Evolutionary conservation across 1,140 invertebrate species (phyloP), one percentile per base, ranked within the genome.

Genomic region (Drosophila littoralis): DNA sequence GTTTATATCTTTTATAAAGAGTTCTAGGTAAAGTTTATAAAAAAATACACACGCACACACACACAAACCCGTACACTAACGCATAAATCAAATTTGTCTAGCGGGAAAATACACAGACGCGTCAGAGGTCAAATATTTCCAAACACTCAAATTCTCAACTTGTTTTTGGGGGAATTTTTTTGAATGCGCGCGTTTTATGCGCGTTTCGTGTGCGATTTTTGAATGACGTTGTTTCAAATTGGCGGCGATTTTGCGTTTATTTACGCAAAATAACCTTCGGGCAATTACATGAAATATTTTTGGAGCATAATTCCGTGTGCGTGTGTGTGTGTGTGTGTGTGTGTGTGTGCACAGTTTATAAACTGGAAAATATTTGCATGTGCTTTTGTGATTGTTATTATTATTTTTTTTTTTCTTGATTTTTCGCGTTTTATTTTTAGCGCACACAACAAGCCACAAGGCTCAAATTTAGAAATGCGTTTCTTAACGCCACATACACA

Each of bases 21-120:
- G 52, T 81, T 81, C 60, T 15, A 15, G 36, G 70, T 78, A 88
- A 88, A 74, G 75, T 86, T 77, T 86, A 88, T 77, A 54, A 86
- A 88, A 76, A 81, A 59, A 64, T 72, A 52, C 52, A 48, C 36
- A 43, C 66, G 42, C 61, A 42, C 50, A 55, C 64, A 58, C 45
- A 59, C 55, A 43, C 72, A 40, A 42, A 72, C 58, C 32, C 32
- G 28, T 10, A 54, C 13, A 48, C 35, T 2, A 38, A 60, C 22
- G 40, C 32, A 32, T 69, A 36, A 38, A 74, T 75, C 35, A 73
- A 50, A 69, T 55, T 55, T 45, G 75, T 68, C 55, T 69, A 43
- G 13, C 22, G 60, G 68, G 71, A 81, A 85, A 79, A 75, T 64
- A 79, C 75, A 64, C 46, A 59, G 38, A 69, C 46, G 45, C 76